Evolutionary conservation across 2,888 invertebrate genomes (phyloP).

Genomic region (Aquatica leii): DNA sequence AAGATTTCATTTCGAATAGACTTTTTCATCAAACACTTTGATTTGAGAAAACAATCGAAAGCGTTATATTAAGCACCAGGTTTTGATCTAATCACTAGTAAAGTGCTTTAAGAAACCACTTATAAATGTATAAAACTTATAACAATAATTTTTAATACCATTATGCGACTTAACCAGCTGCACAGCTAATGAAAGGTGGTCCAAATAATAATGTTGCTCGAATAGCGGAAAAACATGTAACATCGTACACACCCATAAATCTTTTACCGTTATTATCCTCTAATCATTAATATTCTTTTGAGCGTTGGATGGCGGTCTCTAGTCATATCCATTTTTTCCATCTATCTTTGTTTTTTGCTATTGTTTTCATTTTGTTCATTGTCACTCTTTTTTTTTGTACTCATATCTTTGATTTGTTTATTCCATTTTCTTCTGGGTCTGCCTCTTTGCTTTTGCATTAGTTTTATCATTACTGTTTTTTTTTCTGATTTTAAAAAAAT

Average conservation of each 20-base stretch:
- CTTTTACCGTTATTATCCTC: background rate
- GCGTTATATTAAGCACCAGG: background rate
- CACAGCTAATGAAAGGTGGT: background rate
- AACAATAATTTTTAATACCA: background rate
- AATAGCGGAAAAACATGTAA: too few relatives aligned
- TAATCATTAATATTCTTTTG: too few relatives aligned
- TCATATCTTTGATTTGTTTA: too few relatives aligned
- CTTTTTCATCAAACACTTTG: background rate
- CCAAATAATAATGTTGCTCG: background rate
- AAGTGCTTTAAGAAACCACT: background rate
- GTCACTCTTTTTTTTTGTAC: too few relatives aligned
- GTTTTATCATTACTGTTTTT: too few relatives aligned
- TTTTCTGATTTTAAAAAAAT: too few relatives aligned
- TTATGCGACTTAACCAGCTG: background rate
- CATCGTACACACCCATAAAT: background rate
- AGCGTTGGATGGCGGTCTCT: too few relatives aligned
- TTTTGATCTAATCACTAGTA: background rate
- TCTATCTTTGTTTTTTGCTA: too few relatives aligned
- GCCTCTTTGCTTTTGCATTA: too few relatives aligned
- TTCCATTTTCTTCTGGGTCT: too few relatives aligned
- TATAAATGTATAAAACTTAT: background rate
- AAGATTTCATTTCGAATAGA: background rate
- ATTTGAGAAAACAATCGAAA: background rate
- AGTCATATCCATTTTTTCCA: too few relatives aligned
- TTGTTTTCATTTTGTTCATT: too few relatives aligned